phyloP scores from a whole-genome alignment of 2,113 vertebrate species.

The Strix uralensis region DNA sequence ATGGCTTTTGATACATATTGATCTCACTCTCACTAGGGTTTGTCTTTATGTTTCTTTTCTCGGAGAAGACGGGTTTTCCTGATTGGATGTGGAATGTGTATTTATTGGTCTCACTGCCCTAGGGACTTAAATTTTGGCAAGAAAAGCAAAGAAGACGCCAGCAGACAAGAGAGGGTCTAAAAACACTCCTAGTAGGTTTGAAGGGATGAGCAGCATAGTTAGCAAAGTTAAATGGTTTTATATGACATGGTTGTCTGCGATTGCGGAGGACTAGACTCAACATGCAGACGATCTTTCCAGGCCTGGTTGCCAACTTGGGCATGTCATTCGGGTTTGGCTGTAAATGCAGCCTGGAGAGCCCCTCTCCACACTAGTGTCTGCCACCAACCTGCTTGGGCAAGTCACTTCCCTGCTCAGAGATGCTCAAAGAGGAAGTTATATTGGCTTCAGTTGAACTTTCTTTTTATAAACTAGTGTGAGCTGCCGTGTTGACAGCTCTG shows the following conservation, averaged over 20 bases:
- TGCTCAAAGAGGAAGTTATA: conserved; percentile 23
- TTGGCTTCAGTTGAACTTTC: conserved; percentile 28
- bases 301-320: conserved; percentile 51
- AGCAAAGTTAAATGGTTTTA: conserved; percentile 35
- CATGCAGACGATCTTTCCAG: background rate
- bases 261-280: conserved; percentile 45
- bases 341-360: conserved; percentile 13
- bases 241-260: conserved; percentile 28
- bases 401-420: conserved; percentile 13
- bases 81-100: background rate
- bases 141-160: background rate
- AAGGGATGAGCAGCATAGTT: conserved; percentile 19
- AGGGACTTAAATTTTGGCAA: conserved; percentile 32
- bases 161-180: conserved; percentile 23
- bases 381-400: conserved; percentile 54
- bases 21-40: background rate
- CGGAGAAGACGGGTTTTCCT: background rate
- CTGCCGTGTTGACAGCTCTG: background rate
- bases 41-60: background rate
- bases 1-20: background rate
- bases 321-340: background rate
- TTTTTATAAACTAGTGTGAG: conserved; percentile 19
- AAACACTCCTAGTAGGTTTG: conserved; percentile 14
- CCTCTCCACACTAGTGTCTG: background rate
- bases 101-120: conserved; percentile 2